Evolutionary conservation across 2,888 invertebrate genomes (phyloP).

Genomic region (Drosophila stalkeri): DNA sequence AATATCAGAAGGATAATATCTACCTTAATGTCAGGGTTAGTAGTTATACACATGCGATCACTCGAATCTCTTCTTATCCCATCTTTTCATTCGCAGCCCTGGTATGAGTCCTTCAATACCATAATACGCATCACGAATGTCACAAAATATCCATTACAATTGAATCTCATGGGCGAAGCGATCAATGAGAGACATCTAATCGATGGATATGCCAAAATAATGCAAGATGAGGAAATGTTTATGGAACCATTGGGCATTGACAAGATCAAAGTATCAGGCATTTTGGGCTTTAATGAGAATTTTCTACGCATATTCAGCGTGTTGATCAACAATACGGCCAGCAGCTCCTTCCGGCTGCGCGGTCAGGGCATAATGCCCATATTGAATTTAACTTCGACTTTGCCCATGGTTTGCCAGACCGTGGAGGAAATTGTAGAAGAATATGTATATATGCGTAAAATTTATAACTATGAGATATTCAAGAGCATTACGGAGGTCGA

Average conservation of each 20-base stretch:
- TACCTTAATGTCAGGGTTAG: conserved; percentile 75
- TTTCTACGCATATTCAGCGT: conserved; percentile 70
- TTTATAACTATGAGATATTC: conserved; percentile 78
- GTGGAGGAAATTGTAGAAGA: conserved; percentile 66
- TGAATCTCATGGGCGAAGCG: conserved; percentile 24
- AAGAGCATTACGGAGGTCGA: conserved; percentile 72
- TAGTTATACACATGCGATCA: not conserved
- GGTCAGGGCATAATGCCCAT: conserved; percentile 82
- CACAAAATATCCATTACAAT: conserved; percentile 66
- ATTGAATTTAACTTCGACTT: conserved; percentile 46
- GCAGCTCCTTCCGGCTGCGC: conserved; percentile 59
- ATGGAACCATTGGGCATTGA: conserved; percentile 44
- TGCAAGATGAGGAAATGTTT: conserved; percentile 39
- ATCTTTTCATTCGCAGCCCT: conserved; percentile 64
- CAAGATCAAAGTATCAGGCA: conserved; percentile 59
- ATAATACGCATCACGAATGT: conserved; percentile 66
- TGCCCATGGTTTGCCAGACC: conserved; percentile 51
- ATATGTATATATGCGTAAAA: conserved; percentile 64
- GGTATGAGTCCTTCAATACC: conserved; percentile 74
- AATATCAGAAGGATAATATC: conserved; percentile 68
- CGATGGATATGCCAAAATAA: conserved; percentile 67
- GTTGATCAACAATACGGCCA: conserved; percentile 72
- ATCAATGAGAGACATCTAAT: conserved; percentile 42
- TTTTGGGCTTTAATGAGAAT: conserved; percentile 76
- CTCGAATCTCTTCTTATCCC: not conserved